A percentile compares a stretch with the other conserved stretches of the same genome.
Evolutionary conservation across 1,140 invertebrate genomes (phyloP).

Genomic region (Trichonephila inaurata): DNA sequence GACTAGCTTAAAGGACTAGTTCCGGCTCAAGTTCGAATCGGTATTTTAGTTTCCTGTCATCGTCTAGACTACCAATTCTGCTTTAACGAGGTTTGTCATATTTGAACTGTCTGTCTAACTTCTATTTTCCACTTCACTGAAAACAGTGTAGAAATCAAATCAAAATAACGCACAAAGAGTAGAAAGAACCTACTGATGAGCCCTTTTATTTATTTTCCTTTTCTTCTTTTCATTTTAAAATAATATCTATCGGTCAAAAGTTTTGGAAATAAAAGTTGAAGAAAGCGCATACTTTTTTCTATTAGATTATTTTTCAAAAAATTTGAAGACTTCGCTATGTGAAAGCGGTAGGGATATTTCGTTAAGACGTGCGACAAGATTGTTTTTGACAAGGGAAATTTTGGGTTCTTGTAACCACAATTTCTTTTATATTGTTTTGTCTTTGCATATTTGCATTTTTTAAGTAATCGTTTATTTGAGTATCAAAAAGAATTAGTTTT

Average conservation of each 20-base stretch:
- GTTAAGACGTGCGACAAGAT: neutral
- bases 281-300: neutral
- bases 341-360: neutral
- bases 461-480: neutral
- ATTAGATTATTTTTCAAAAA: neutral
- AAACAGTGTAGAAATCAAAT: neutral
- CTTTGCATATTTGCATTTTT: neutral
- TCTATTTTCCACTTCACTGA: neutral
- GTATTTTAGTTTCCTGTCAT: neutral
- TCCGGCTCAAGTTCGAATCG: neutral
- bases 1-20: neutral
- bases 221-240: neutral
- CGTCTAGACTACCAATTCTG: neutral
- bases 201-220: neutral
- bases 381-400: neutral
- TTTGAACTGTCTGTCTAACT: neutral
- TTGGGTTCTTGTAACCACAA: neutral
- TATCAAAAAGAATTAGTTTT: neutral
- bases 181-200: neutral
- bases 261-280: neutral
- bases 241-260: neutral
- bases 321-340: neutral
- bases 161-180: neutral
- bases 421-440: neutral
- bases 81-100: neutral